Base-by-base conservation (phyloP, 2,888 invertebrate species). In the Omphaloscelis lunosa region DNA sequence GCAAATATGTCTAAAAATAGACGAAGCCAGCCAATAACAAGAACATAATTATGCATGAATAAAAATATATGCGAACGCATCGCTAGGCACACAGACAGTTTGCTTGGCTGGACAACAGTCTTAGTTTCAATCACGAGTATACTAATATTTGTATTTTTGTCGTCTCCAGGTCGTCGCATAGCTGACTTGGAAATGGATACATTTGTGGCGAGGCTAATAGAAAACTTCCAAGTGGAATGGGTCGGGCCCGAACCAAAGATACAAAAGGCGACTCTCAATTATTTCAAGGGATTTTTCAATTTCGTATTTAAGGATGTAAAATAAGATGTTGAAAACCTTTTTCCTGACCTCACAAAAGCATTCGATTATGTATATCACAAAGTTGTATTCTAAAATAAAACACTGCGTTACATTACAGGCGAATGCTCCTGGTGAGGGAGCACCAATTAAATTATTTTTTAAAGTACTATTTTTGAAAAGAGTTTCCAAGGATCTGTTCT, bases 131-230 rank as follows among this genome's bases (percentile, higher is more conserved):
- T n/a, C n/a, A 1, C n/a, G 5, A n/a, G 0, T 17, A 23, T 15
- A 27, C 39, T n/a, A 4, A 45, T 20, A n/a, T 41, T 59, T 17
- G 9, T 17, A 45, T 5, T 17, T 27, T n/a, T 62, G 59, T 82
- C 4, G 0, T 70, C 80, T 81, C 0, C 84, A 93, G 97, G 97
- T 56, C 96, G 97, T 82, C 93, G 97, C 82, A 97, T 98, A 85
- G 97, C 97, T 0, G 97, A 97, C 85, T 93, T 98, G 78, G 97
- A 97, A 88, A 92, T 97, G 84, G 95, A 97, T 85, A 94, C 93
- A 17, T 93, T 97, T 58, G 79, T 95, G 17, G 88, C 95, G 8
- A 95, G 91, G 48, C 48, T 94, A 29, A 86, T 94, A 29, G 90
- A 93, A 77, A 92, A 92, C 77, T 94, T 95, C 81, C 78, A 90